Evolutionary conservation across 2,888 invertebrate genomes (phyloP).

Genomic region (Drosophila phalerata): DNA sequence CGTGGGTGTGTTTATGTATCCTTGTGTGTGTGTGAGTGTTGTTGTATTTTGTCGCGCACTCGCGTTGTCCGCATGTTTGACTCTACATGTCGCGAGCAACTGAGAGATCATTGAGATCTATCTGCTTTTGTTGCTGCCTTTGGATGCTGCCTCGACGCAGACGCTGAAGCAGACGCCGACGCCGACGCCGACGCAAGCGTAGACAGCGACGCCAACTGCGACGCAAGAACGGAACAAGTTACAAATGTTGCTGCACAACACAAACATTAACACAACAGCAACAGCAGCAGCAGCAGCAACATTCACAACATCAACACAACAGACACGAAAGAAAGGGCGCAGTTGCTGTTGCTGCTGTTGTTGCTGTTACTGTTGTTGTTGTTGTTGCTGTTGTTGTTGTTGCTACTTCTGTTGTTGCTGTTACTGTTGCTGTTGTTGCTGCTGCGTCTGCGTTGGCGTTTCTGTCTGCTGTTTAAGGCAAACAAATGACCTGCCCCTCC

Average conservation of each 20-base stretch:
- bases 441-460: slow-evolving; percentile 18
- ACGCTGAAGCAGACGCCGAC: slow-evolving; percentile 7
- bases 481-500: slow-evolving; percentile 40
- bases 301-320: no score
- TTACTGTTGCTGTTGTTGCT: slow-evolving; percentile 23
- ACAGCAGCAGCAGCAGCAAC: no score
- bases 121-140: slow-evolving; percentile 36
- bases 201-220: slow-evolving; percentile 1
- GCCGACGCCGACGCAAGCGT: slow-evolving; percentile 3
- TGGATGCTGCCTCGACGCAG: slow-evolving; percentile 23
- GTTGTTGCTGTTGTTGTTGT: slow-evolving; percentile 29
- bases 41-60: slow-evolving; percentile 26
- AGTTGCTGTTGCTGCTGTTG: slow-evolving; percentile 14
- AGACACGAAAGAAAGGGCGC: no score
- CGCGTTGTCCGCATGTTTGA: slow-evolving; percentile 49
- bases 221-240: slow-evolving; percentile 10
- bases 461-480: slow-evolving; percentile 37
- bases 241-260: slow-evolving; percentile 19
- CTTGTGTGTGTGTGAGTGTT: slow-evolving; percentile 29
- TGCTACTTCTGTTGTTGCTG: slow-evolving; percentile 11
- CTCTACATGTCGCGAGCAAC: slow-evolving; percentile 68
- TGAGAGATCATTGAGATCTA: slow-evolving; percentile 54
- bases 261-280: no score
- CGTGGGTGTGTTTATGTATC: slow-evolving; percentile 37
- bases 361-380: neutral